Conservation (phyloP, 1,140 invertebrate species). For the Tetramorium simillimum region DNA sequence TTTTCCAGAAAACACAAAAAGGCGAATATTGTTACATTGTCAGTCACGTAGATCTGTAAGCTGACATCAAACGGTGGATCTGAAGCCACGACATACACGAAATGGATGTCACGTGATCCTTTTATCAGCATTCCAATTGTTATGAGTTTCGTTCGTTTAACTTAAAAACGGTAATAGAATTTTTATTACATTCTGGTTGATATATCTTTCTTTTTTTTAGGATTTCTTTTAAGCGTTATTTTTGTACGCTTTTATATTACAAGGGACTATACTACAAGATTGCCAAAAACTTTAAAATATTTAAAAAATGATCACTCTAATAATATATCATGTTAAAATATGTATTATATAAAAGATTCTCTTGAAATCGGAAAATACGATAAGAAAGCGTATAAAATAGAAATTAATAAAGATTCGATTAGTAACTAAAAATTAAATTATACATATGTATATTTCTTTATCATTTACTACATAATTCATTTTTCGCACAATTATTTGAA, state of each 20-base stretch:
- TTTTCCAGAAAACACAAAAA: conserved; percentile 14
- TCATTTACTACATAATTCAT: background rate
- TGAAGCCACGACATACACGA: conserved; percentile 5
- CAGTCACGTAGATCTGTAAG: conserved; percentile 43
- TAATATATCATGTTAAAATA: background rate
- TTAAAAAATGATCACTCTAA: background rate
- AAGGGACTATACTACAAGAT: background rate
- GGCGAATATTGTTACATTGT: conserved; percentile 14
- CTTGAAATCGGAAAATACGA: background rate
- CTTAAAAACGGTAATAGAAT: conserved; percentile 20
- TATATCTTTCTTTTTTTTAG: background rate
- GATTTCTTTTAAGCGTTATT: conserved; percentile 1
- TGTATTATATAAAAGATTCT: background rate
- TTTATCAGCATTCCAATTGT: conserved; percentile 29
- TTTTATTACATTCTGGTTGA: background rate
- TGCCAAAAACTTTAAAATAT: background rate
- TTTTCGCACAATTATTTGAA: background rate
- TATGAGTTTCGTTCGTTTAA: background rate
- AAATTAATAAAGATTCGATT: background rate
- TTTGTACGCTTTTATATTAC: background rate
- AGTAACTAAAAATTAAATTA: too few species aligned
- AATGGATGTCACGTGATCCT: conserved; percentile 6
- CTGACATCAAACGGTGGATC: conserved; percentile 24
- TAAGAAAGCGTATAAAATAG: background rate
- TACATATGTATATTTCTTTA: background rate